phyloP scores from a whole-genome alignment of 2,797 vertebrate genomes.

The Ambastaia sidthimunki region DNA sequence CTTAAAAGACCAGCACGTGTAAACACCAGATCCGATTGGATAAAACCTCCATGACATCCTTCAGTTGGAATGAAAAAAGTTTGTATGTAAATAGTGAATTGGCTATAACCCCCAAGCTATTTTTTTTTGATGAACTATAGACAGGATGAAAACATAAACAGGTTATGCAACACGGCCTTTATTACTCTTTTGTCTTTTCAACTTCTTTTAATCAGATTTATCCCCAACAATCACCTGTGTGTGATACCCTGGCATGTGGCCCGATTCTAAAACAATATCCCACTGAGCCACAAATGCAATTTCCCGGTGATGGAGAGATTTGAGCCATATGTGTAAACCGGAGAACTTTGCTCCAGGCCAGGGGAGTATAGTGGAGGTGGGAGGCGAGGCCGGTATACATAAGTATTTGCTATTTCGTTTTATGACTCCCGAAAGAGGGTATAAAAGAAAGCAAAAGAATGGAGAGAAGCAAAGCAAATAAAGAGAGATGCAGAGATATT shows the following conservation, averaged over 20 bases:
- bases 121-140: background rate
- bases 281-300: constrained; percentile 55
- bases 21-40: too few relatives aligned
- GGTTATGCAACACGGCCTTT: constrained; percentile 42
- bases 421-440: constrained; percentile 67
- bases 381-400: constrained; percentile 67
- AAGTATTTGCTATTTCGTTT: constrained; percentile 60
- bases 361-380: constrained; percentile 51
- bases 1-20: too few relatives aligned
- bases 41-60: too few relatives aligned
- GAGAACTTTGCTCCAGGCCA: constrained; percentile 62
- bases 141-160: constrained; percentile 1
- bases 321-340: constrained; percentile 53
- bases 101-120: too few relatives aligned
- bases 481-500: constrained; percentile 58
- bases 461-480: constrained; percentile 51
- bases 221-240: constrained; percentile 48
- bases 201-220: constrained; percentile 48
- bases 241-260: constrained; percentile 52
- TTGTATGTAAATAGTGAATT: too few relatives aligned
- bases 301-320: constrained; percentile 60
- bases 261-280: constrained; percentile 68
- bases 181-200: constrained; percentile 33
- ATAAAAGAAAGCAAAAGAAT: constrained; percentile 48
- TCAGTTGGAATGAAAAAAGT: too few relatives aligned